Base-by-base conservation (phyloP, 30 jellyfish, hydroid and myxozoan species). In the Pelagia noctiluca region DNA sequence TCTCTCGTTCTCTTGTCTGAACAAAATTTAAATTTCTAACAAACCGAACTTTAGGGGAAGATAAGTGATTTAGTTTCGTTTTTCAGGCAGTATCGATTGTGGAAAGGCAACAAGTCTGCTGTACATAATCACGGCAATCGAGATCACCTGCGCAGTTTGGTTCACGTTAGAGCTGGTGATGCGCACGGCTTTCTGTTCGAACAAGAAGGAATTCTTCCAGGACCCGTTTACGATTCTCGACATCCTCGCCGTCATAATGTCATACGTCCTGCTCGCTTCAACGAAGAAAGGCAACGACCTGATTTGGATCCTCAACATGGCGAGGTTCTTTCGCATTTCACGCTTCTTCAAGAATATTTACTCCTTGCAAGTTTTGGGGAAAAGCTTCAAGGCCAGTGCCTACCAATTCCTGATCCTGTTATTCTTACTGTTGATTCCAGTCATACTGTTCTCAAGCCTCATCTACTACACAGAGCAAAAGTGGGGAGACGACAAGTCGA, bases 361-460 rank as follows among this genome's bases (percentile, higher is more conserved):
- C 69, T 97, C 96, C 25, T 73, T 94, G 47, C 97, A 88, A 31
- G 87, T 94, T 16, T 87, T 94, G 30, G 99, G 97, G 16, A 86
- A 85, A 33, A 88, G 97, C 35, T 71, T 94, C 7, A 97, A 90
- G 73, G 97, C 99, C 22, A 94, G 99, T 49, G 93, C 93, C 10
- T 82, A 94, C 75, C 97, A 88, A 22, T 85, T 94, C 1, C 85
- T 94, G 30, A 85, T 86, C 16, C 84, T 94, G 42, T 80, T 87
- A 1, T 52, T 78, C 62, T 68, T 94, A 23, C 73, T 94, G 16
- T 50, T 83, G 50, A 60, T 94, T 32, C 99, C 99, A 13, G 92
- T 96, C 57, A 61, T 94, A 4, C 50, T 94, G 29, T 94, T 94
- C 69, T 82, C 97, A 24, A 88, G 97, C 36, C 24, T 94, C 34